Percentiles rank a stretch among this genome's conserved stretches.
These are phyloP conservation scores for Folsomia manolachei DNA, from an alignment of 2,888 invertebrate species.

Conservation along the genomic window DNA sequence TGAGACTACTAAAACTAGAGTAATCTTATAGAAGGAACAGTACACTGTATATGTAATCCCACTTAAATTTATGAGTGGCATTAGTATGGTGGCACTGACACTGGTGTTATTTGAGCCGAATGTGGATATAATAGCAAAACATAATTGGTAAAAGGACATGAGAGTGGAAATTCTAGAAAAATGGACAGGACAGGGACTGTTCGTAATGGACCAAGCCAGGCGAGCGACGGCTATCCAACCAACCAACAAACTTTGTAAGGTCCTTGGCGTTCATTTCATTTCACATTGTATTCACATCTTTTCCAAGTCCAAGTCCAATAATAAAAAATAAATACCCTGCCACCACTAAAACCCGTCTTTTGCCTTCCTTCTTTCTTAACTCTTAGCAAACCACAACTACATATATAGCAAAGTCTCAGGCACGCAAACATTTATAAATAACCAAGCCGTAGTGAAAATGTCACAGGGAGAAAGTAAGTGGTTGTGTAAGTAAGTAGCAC, in stretches of 20 bases:
- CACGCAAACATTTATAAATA: not conserved
- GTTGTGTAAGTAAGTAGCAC: not conserved
- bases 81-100: conserved; percentile 10
- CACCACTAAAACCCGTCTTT: not conserved
- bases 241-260: conserved; percentile 22
- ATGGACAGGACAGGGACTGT: too few relatives aligned
- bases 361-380: not conserved
- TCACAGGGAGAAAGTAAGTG: not conserved
- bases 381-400: not conserved
- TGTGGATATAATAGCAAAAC: conserved; percentile 17
- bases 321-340: conserved; percentile 21
- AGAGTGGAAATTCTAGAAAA: conserved; percentile 13
- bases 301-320: conserved; percentile 1
- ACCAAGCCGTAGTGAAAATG: not conserved
- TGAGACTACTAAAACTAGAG: too few relatives aligned
- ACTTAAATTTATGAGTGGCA: conserved; percentile 17
- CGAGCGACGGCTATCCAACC: too few relatives aligned
- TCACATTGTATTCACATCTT: conserved; percentile 24
- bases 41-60: conserved; percentile 12
- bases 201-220: conserved; percentile 18
- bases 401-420: not conserved
- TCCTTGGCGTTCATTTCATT: conserved; percentile 28
- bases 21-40: not conserved
- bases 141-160: conserved; percentile 29
- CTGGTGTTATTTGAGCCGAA: conserved; percentile 10